Base-by-base conservation (phyloP, 1,140 invertebrate species). In the Caenorhabditis inopinata region DNA sequence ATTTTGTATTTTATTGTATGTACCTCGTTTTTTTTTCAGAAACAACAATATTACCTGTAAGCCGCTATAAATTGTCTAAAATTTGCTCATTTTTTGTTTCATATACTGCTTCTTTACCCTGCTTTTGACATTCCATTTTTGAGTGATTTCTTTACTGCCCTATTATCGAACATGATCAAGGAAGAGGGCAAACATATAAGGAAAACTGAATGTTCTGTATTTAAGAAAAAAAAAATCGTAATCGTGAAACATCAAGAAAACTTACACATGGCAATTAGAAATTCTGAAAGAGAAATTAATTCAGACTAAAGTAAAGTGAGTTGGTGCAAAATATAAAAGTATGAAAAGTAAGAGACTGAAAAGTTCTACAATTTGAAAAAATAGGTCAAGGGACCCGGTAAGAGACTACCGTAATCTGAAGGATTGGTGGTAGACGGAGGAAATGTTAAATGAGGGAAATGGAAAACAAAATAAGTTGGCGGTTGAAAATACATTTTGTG, bases 401-500 rank as follows among this genome's bases (percentile, higher is more conserved):
- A 42, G n/a, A 21, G n/a, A 68, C 58, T 68, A 68, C 58, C 58
- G 58, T 68, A 68, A 68, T 68, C 58, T 68, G 58, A 9, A 32
- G 25, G 51, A 25, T 9, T 32, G 45, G 38, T n/a, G 48, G 48
- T n/a, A 51, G n/a, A 51, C 23, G 51, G 23, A 51, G 58, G 58
- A 68, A 68, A 68, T 68, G 58, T 68, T 21, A 38, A 7, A 38
- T 68, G 58, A 9, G n/a, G 5, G 48, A 27, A 75, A 23, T 75
- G 42, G 58, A 35, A 74, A 29, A 11, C 12, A 45, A 29, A 29
- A 23, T 16, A n/a, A 35, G 45, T 18, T 25, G 23, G 18, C 12
- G 11, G 68, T 25, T 11, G 23, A 47, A 46, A 46, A 75, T 75
- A 75, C 73, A 75, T 75, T 75, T 48, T 47, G 73, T 75, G 46